These are phyloP conservation scores for Sycophila texana DNA, from an alignment of 2,888 invertebrate genomes.

Conservation along the genomic window DNA sequence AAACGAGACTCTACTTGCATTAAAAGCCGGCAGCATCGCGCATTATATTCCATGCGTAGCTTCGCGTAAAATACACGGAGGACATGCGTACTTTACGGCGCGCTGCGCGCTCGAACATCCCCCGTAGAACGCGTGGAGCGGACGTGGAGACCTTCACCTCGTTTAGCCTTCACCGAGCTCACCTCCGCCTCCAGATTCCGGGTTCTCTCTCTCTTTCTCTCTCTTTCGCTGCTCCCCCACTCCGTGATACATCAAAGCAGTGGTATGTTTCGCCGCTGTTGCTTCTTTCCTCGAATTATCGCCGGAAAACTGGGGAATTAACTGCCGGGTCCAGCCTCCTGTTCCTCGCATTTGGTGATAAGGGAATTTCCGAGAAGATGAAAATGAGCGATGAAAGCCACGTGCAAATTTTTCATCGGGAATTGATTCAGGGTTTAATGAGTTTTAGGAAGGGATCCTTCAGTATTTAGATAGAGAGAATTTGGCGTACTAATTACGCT, in stretches of 20 bases:
- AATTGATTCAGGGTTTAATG: slow-evolving; percentile 30
- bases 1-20: neutral
- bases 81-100: neutral
- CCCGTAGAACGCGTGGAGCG: slow-evolving; percentile 58
- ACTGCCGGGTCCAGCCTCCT: too few relatives aligned
- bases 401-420: slow-evolving; percentile 10
- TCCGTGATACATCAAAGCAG: neutral
- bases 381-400: too few relatives aligned
- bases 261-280: too few relatives aligned
- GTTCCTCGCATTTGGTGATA: too few relatives aligned
- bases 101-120: slow-evolving; percentile 7
- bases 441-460: too few relatives aligned
- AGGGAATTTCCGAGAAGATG: slow-evolving; percentile 4
- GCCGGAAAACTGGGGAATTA: too few relatives aligned
- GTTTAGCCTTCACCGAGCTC: slow-evolving; percentile 75
- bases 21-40: neutral
- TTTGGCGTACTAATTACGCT: too few relatives aligned
- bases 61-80: neutral
- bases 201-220: too few relatives aligned
- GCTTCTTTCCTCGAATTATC: too few relatives aligned
- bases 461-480: too few relatives aligned
- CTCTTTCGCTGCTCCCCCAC: neutral
- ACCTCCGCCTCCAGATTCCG: neutral
- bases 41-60: neutral
- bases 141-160: slow-evolving; percentile 73